These are phyloP conservation scores for Stegastes partitus DNA, from an alignment of 2,113 vertebrate species.

Conservation along the genomic window DNA sequence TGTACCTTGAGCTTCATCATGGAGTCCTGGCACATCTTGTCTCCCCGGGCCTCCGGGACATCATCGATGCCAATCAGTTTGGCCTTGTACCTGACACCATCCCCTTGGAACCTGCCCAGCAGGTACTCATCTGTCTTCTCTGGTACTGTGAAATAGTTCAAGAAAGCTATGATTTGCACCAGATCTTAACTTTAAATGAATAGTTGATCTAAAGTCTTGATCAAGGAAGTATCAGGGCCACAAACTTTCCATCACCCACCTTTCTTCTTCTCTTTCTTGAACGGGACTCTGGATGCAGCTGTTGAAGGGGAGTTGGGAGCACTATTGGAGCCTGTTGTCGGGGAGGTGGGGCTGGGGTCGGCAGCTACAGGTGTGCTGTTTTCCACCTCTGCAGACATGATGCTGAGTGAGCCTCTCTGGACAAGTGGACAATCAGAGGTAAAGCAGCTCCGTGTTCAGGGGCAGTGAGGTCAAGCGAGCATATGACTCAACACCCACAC, in stretches of 20 bases:
- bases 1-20: slow-evolving; percentile 98
- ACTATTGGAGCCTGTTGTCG: slow-evolving; percentile 16
- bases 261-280: slow-evolving; percentile 94
- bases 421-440: slow-evolving; percentile 35
- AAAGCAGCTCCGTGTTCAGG: slow-evolving; percentile 62
- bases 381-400: slow-evolving; percentile 91
- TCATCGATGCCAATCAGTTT: slow-evolving; percentile 97
- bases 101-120: slow-evolving; percentile 93
- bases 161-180: background rate
- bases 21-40: slow-evolving; percentile 98
- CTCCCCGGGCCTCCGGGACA: slow-evolving; percentile 92
- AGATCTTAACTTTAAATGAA: background rate
- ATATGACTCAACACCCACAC: slow-evolving; percentile 74
- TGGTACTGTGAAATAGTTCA: slow-evolving; percentile 74
- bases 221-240: no score
- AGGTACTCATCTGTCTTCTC: slow-evolving; percentile 96
- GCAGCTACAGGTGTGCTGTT: slow-evolving; percentile 71
- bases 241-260: slow-evolving; percentile 56
- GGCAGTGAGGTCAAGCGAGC: slow-evolving; percentile 51
- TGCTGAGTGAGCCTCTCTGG: slow-evolving; percentile 53
- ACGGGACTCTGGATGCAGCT: slow-evolving; percentile 81
- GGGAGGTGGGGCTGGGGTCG: slow-evolving; percentile 61
- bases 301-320: slow-evolving; percentile 64
- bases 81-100: slow-evolving; percentile 95
- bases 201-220: background rate